phyloP scores from a whole-genome alignment of 2,113 vertebrate species.

The Syngnathus floridae region DNA sequence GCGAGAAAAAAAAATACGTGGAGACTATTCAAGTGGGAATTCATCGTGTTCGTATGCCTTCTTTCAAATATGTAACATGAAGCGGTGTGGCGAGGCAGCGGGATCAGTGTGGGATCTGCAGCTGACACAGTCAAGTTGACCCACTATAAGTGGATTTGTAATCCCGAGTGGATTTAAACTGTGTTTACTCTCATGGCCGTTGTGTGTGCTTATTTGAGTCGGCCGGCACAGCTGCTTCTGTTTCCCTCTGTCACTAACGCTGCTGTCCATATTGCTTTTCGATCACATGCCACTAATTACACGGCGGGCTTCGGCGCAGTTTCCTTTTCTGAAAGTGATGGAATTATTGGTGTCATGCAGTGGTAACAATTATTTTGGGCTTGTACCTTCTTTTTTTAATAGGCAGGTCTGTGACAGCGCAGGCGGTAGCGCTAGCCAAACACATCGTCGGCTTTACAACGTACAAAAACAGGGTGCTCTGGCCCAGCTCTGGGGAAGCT shows the following conservation, averaged over 20 bases:
- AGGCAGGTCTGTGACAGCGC: not conserved
- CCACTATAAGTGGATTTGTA: conserved; percentile 65
- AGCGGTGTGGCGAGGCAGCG: conserved; percentile 31
- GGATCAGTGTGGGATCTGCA: conserved; percentile 47
- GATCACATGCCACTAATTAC: conserved; percentile 33
- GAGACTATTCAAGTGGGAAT: conserved; percentile 20
- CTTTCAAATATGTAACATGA: conserved; percentile 37
- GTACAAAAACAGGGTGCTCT: conserved; percentile 38
- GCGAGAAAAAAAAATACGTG: not conserved
- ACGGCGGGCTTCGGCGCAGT: conserved; percentile 4
- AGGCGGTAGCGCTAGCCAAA: conserved; percentile 22
- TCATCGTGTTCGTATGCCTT: conserved; percentile 22
- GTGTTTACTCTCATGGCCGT: conserved; percentile 50
- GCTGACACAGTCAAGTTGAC: conserved; percentile 55
- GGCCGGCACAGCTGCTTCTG: conserved; percentile 49
- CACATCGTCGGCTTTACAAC: conserved; percentile 33
- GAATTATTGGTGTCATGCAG: conserved; percentile 14
- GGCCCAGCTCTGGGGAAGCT: conserved; percentile 36
- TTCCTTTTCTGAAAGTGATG: conserved; percentile 12
- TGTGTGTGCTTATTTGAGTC: conserved; percentile 31
- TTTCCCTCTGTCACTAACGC: conserved; percentile 32
- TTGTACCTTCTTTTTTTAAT: conserved; percentile 5
- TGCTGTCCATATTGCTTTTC: conserved; percentile 31
- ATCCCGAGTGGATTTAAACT: conserved; percentile 63
- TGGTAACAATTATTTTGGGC: conserved; percentile 10